phyloP scores from a whole-genome alignment of 2,113 vertebrate species.

The Anguilla rostrata region DNA sequence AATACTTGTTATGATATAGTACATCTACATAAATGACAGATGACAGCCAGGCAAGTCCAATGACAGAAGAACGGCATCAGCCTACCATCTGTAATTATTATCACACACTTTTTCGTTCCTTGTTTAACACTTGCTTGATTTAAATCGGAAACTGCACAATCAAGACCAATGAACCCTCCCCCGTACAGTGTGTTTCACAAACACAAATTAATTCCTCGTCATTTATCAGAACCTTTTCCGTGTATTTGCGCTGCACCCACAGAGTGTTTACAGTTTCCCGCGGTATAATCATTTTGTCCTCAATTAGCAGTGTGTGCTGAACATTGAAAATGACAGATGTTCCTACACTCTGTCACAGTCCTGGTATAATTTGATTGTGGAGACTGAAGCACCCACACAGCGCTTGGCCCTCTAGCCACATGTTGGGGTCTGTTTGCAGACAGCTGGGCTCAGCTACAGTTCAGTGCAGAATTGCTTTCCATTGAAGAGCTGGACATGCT shows the following conservation, averaged over 20 bases:
- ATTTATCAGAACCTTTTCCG: not conserved
- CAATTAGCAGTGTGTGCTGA: not conserved
- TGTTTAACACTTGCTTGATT: not conserved
- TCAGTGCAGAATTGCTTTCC: not conserved
- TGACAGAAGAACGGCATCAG: no score
- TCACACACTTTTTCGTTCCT: not conserved
- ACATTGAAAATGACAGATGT: not conserved
- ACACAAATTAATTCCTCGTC: not conserved
- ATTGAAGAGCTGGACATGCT: not conserved
- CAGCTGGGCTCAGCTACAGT: not conserved
- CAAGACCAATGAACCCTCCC: not conserved
- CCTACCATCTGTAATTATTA: not conserved
- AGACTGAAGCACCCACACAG: not conserved
- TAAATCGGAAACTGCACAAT: not conserved
- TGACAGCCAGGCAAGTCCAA: no score
- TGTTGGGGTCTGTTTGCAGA: not conserved
- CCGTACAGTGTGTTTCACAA: not conserved
- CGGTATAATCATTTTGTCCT: not conserved
- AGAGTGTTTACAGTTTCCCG: not conserved
- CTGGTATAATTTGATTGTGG: not conserved
- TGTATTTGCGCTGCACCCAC: not conserved
- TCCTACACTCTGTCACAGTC: not conserved
- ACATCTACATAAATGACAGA: no score
- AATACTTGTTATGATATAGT: no score
- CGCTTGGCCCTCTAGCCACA: not conserved